phyloP scores from a whole-genome alignment of 2,888 invertebrate genomes.

The Nasonia oneida region DNA sequence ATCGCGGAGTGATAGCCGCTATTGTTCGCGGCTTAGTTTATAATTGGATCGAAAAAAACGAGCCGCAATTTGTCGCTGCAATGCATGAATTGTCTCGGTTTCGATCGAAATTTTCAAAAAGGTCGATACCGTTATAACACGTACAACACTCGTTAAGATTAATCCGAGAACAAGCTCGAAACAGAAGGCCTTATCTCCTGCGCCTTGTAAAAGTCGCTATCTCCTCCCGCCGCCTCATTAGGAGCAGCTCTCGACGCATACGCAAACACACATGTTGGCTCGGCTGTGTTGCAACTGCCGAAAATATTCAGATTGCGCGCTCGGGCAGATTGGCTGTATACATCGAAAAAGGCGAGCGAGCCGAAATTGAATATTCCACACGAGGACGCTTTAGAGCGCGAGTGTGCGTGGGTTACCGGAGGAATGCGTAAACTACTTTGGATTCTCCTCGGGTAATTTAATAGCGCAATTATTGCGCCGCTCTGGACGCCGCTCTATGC shows the following conservation, averaged over 20 bases:
- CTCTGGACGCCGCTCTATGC: background rate
- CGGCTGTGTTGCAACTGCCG: constrained; percentile 21
- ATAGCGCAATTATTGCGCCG: constrained; percentile 47
- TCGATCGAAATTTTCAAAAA: background rate
- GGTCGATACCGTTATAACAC: no score
- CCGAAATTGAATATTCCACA: constrained; percentile 41
- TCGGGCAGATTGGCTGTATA: background rate
- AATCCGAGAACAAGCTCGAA: background rate
- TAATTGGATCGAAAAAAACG: background rate
- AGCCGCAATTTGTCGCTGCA: background rate
- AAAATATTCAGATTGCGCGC: constrained; percentile 32
- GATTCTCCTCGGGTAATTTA: constrained; percentile 45
- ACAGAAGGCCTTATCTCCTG: background rate
- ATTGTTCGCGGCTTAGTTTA: background rate
- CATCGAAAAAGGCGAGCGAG: background rate
- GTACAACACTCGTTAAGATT: background rate
- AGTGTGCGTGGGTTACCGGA: constrained; percentile 4
- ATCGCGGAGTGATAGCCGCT: background rate
- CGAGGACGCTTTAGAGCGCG: background rate
- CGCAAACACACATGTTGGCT: background rate
- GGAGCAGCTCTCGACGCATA: background rate
- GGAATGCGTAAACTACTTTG: constrained; percentile 41
- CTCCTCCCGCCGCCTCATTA: background rate
- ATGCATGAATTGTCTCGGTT: background rate
- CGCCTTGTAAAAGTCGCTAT: constrained; percentile 34